These are phyloP conservation scores for Drosophila acutilabella DNA, from an alignment of 2,888 invertebrate species.

Conservation along the genomic window DNA sequence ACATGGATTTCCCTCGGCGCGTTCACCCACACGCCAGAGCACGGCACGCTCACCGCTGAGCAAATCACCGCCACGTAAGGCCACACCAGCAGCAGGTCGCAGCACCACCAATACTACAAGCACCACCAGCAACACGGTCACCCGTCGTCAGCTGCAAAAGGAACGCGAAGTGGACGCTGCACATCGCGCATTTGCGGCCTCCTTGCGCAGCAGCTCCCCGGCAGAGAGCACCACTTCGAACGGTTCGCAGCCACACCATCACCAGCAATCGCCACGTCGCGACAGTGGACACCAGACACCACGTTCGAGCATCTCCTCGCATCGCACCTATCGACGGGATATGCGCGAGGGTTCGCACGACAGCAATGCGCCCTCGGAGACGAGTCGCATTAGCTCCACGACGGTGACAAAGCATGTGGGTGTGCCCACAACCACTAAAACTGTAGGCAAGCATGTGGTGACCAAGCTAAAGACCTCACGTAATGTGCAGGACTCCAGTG, in stretches of 20 bases:
- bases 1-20: slow-evolving; percentile 70
- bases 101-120: slow-evolving; percentile 47
- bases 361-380: slow-evolving; percentile 82
- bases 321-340: slow-evolving; percentile 74
- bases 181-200: slow-evolving; percentile 91
- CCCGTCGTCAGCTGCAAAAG: slow-evolving; percentile 74
- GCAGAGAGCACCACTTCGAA: slow-evolving; percentile 85
- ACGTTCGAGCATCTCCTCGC: slow-evolving; percentile 82
- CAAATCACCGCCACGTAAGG: slow-evolving; percentile 52
- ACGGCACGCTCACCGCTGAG: slow-evolving; percentile 44
- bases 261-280: slow-evolving; percentile 81
- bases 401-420: slow-evolving; percentile 80
- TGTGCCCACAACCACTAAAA: slow-evolving; percentile 66
- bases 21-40: slow-evolving; percentile 50
- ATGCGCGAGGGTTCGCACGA: slow-evolving; percentile 84
- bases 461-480: slow-evolving; percentile 72
- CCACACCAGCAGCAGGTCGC: slow-evolving; percentile 19
- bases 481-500: slow-evolving; percentile 70
- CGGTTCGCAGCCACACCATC: slow-evolving; percentile 51
- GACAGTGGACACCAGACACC: slow-evolving; percentile 85
- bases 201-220: slow-evolving; percentile 88
- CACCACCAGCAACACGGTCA: slow-evolving; percentile 48
- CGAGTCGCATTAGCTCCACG: slow-evolving; percentile 83
- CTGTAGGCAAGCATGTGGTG: slow-evolving; percentile 67
- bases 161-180: slow-evolving; percentile 87